Evolutionary conservation across 1,140 invertebrate genomes (phyloP), one percentile per base, ranked within the genome.

Genomic region (Mya arenaria): DNA sequence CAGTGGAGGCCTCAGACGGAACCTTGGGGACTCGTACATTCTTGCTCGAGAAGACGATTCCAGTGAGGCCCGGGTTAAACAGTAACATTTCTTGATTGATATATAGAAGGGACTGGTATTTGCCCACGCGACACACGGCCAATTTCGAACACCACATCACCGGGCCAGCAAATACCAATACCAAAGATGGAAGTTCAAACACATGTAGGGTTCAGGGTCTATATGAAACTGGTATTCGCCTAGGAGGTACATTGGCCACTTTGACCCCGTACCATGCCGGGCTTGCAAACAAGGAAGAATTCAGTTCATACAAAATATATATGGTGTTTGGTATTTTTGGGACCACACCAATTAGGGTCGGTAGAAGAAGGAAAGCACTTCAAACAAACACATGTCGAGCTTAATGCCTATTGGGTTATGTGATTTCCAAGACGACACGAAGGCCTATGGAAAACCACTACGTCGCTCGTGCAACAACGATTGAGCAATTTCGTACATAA

Each of bases 231-330:
- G 98, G 89, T 97, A 94, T 87, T 97, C 95, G 72, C 98, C 98
- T 91, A 97, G 97, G 93, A 96, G 96, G 94, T 98, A 99, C 66
- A 99, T 95, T 85, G 96, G 97, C 98, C 98, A 99, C 90, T 99
- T 98, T 90, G 99, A 97, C 80, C 98, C 98, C 98, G 98, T n/a
- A 99, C 93, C 98, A 99, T 48, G 96, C 96, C 55, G 98, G 97
- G 93, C 98, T 98, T 99, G 94, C 15, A 94, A 28, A 36, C 8
- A 52, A n/a, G 1, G n/a, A n/a, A n/a, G n/a, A n/a, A n/a, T n/a
- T n/a, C n/a, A n/a, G n/a, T n/a, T n/a, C n/a, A n/a, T n/a, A n/a
- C n/a, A n/a, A 48, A 48, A 48, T 19, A 13, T 48, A 19, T 48
- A 48, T 48, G 10, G 41, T 13, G 19, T 13, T 10, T 48, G 41